Conservation (phyloP, 2,888 invertebrate genomes). For the Yponomeuta malinellus region DNA sequence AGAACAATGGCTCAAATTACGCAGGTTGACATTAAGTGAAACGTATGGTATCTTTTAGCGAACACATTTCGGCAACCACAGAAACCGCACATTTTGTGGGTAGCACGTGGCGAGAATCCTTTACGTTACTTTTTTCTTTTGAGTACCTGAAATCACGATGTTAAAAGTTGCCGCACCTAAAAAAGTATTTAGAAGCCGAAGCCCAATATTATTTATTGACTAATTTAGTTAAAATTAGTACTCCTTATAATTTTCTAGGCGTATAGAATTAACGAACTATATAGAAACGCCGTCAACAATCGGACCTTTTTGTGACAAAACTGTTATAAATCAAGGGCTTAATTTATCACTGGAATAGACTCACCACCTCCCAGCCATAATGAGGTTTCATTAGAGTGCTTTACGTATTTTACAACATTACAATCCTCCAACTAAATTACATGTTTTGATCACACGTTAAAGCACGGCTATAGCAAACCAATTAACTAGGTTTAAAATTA, state of each 20-base stretch:
- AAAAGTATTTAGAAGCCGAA: no score
- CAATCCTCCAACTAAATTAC: slow-evolving; percentile 29
- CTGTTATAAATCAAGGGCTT: slow-evolving; percentile 48
- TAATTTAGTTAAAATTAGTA: no score
- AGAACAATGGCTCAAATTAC: slow-evolving; percentile 10
- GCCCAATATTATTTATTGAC: no score
- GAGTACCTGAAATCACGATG: not conserved
- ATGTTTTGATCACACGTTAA: slow-evolving; percentile 25
- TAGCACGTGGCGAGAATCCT: slow-evolving; percentile 41
- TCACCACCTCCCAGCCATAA: slow-evolving; percentile 52
- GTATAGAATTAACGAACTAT: slow-evolving; percentile 11
- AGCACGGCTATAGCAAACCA: slow-evolving; percentile 9
- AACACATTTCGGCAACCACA: slow-evolving; percentile 57
- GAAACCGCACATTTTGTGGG: slow-evolving; percentile 60
- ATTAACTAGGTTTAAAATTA: slow-evolving; percentile 2
- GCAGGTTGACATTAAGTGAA: slow-evolving; percentile 48
- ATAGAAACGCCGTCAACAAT: not conserved
- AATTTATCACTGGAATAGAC: slow-evolving; percentile 56
- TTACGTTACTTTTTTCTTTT: slow-evolving; percentile 8
- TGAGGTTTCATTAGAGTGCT: slow-evolving; percentile 45
- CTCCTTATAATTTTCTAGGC: not conserved
- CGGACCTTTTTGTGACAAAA: slow-evolving; percentile 36
- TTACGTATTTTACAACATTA: slow-evolving; percentile 37
- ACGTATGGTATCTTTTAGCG: slow-evolving; percentile 42
- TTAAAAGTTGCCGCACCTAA: no score